Conservation (phyloP, 2,113 vertebrate species). For the Recurvirostra avosetta region DNA sequence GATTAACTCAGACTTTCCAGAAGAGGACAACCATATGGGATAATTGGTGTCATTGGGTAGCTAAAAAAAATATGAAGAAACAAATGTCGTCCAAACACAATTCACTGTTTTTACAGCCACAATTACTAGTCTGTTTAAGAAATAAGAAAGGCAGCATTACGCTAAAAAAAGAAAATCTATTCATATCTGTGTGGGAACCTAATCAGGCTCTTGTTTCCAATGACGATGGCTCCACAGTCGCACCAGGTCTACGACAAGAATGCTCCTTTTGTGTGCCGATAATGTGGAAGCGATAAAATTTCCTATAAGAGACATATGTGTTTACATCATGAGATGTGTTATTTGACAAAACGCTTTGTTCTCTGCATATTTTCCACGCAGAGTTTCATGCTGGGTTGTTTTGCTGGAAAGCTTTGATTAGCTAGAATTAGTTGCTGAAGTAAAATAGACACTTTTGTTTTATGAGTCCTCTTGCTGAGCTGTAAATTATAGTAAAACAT, state of each 20-base stretch:
- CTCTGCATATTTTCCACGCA: constrained; percentile 76
- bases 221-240: constrained; percentile 85
- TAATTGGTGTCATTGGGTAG: constrained; percentile 69
- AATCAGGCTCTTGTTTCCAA: constrained; percentile 95
- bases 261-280: constrained; percentile 86
- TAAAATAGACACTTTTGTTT: constrained; percentile 81
- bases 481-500: constrained; percentile 78
- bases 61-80: constrained; percentile 73
- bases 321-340: constrained; percentile 91
- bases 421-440: constrained; percentile 77
- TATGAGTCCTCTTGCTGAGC: constrained; percentile 75
- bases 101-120: constrained; percentile 79
- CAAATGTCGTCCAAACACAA: constrained; percentile 74
- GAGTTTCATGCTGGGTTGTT: constrained; percentile 79
- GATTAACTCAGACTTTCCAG: constrained; percentile 80
- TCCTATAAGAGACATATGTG: constrained; percentile 87
- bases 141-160: constrained; percentile 78
- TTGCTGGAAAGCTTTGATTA: constrained; percentile 80
- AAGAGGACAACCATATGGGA: constrained; percentile 77
- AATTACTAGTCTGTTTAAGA: constrained; percentile 89
- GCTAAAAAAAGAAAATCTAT: constrained; percentile 81
- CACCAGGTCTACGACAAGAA: constrained; percentile 87
- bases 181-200: constrained; percentile 94
- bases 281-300: constrained; percentile 92
- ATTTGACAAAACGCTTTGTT: constrained; percentile 89